A percentile compares a stretch with the other conserved stretches of the same genome.
Evolutionary conservation across 92 coral and sea anemone species (phyloP).

Genomic region (Palythoa heliodiscus): DNA sequence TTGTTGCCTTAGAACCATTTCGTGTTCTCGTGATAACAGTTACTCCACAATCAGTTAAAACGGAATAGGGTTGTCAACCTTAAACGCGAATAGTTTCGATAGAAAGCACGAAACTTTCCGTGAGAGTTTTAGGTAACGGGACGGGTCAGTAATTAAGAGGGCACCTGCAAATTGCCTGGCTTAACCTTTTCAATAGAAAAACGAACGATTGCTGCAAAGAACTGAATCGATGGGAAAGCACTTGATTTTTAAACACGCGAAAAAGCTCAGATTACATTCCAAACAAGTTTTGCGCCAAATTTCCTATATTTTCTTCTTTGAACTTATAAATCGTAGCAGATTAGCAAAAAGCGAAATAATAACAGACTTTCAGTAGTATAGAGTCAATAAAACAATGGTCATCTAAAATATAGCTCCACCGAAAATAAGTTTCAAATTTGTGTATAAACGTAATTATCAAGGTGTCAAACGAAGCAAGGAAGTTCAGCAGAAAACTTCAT

Average conservation of each 20-base stretch:
- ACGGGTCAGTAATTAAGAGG: constrained; percentile 33
- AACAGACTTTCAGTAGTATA: neutral
- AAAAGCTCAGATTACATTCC: constrained; percentile 17
- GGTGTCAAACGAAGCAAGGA: neutral
- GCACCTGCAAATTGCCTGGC: constrained; percentile 30
- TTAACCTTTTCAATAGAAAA: constrained; percentile 19
- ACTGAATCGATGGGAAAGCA: constrained; percentile 4
- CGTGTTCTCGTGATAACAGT: constrained; percentile 26
- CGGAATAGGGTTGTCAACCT: constrained; percentile 23
- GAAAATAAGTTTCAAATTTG: neutral
- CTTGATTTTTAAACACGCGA: neutral
- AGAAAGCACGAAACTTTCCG: constrained; percentile 36
- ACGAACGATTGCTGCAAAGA: neutral
- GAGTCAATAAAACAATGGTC: neutral
- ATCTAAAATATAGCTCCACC: neutral
- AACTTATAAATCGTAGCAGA: neutral
- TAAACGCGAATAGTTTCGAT: constrained; percentile 1
- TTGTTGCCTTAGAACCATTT: neutral
- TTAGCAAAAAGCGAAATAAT: neutral
- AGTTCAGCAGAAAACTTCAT: neutral
- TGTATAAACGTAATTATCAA: neutral
- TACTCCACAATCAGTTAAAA: constrained; percentile 18
- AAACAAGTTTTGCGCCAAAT: neutral
- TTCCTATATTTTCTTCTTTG: neutral
- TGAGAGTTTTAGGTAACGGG: constrained; percentile 35